Evolutionary conservation across 2,888 invertebrate genomes (phyloP).

Genomic region (Bimastos eiseni): DNA sequence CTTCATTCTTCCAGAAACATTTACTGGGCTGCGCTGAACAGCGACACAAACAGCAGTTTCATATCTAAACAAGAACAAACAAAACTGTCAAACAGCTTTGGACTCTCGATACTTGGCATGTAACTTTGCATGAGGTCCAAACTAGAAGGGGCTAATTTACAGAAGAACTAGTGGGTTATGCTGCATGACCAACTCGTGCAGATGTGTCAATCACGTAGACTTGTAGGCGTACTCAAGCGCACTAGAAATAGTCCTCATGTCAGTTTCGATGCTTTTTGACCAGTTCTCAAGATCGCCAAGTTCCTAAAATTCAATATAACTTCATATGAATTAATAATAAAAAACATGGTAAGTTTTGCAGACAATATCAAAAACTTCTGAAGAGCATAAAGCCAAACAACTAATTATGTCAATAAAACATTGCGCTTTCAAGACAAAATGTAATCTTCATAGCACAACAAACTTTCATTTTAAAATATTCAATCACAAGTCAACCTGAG

Average conservation of each 20-base stretch:
- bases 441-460: not conserved
- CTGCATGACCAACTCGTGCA: not conserved
- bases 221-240: conserved; percentile 88
- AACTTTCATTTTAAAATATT: not conserved
- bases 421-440: not conserved
- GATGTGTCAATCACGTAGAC: conserved; percentile 46
- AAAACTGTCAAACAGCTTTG: not conserved
- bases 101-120: not conserved
- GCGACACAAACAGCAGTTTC: not conserved
- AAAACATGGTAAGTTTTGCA: not conserved
- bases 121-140: not conserved
- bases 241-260: conserved; percentile 83
- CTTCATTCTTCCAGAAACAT: not conserved
- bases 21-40: not conserved
- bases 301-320: conserved; percentile 75
- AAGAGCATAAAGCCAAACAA: not conserved
- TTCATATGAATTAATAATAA: not conserved
- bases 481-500: not conserved
- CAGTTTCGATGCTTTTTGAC: conserved; percentile 93
- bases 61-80: not conserved
- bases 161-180: not conserved
- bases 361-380: not conserved
- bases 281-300: conserved; percentile 98
- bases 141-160: not conserved
- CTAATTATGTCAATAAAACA: not conserved